Evolutionary conservation across 2,797 vertebrate genomes (phyloP).

Genomic region (Arvicola amphibius): DNA sequence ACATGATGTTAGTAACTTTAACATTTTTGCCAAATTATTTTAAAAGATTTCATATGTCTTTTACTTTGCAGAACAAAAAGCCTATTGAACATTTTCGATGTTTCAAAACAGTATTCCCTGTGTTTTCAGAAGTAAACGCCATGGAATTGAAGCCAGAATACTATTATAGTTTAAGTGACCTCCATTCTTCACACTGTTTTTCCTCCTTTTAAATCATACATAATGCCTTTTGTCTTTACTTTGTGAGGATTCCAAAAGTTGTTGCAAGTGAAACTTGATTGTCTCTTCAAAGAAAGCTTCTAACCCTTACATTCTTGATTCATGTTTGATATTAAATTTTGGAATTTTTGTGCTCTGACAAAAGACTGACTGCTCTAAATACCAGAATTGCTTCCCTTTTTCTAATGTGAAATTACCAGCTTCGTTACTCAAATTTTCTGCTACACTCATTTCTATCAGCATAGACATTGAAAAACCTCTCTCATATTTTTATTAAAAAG

Average conservation of each 20-base stretch:
- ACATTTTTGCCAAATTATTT: background rate
- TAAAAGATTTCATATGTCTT: background rate
- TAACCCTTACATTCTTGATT: background rate
- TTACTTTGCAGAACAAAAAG: background rate
- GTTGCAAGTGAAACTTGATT: background rate
- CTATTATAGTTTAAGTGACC: background rate
- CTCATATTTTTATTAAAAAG: background rate
- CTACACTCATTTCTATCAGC: background rate
- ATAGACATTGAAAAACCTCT: background rate
- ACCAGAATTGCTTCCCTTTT: background rate
- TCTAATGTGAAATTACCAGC: background rate
- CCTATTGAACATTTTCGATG: background rate
- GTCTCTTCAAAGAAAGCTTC: background rate
- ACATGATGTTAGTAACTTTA: background rate
- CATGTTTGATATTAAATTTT: background rate
- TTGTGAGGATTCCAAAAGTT: background rate
- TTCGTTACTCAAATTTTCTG: background rate
- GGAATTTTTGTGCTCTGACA: background rate
- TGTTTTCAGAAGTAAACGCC: background rate
- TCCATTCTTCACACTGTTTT: background rate
- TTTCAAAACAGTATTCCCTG: background rate
- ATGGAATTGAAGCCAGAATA: background rate
- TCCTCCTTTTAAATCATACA: background rate
- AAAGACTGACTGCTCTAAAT: background rate
- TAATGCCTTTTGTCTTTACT: background rate